Evolutionary conservation across 2,797 vertebrate genomes (phyloP).

Genomic region (Acanthurus tractus): DNA sequence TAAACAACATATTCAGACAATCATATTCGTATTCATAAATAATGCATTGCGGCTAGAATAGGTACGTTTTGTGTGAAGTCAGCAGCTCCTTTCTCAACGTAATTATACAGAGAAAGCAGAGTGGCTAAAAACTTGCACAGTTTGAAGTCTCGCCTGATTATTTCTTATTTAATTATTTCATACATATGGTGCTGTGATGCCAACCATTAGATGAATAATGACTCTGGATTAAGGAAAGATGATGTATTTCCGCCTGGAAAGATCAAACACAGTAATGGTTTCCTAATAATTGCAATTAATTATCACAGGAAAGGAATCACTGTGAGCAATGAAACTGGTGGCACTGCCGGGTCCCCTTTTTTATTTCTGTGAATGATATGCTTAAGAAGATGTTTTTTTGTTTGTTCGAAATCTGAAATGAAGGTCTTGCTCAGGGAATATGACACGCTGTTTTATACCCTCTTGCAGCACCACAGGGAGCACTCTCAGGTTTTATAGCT

Average conservation of each 20-base stretch:
- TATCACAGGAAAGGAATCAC: slow-evolving; percentile 32
- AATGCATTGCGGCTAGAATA: not conserved
- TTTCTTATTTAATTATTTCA: slow-evolving; percentile 24
- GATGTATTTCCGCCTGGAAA: slow-evolving; percentile 21
- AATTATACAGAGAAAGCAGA: not conserved
- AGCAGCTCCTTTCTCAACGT: slow-evolving; percentile 2
- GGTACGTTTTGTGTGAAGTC: not conserved
- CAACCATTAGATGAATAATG: slow-evolving; percentile 36
- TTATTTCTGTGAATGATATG: slow-evolving; percentile 1
- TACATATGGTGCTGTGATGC: slow-evolving; percentile 18
- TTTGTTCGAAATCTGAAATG: slow-evolving; percentile 30
- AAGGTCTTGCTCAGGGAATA: slow-evolving; percentile 24
- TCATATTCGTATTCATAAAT: not conserved
- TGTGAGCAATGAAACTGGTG: slow-evolving; percentile 12
- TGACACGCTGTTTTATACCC: not conserved
- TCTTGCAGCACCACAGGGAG: slow-evolving; percentile 17
- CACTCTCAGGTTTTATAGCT: slow-evolving; percentile 19
- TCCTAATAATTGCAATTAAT: slow-evolving; percentile 37
- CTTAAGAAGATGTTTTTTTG: slow-evolving; percentile 5
- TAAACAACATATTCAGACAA: slow-evolving; percentile 10
- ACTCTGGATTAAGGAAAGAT: slow-evolving; percentile 28
- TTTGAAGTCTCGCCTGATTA: slow-evolving; percentile 8
- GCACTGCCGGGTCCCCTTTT: slow-evolving; percentile 1
- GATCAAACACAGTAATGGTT: slow-evolving; percentile 32
- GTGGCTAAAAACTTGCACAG: slow-evolving; percentile 4